Conservation (phyloP, 2,797 vertebrate species). For the Rhinatrema bivittatum region DNA sequence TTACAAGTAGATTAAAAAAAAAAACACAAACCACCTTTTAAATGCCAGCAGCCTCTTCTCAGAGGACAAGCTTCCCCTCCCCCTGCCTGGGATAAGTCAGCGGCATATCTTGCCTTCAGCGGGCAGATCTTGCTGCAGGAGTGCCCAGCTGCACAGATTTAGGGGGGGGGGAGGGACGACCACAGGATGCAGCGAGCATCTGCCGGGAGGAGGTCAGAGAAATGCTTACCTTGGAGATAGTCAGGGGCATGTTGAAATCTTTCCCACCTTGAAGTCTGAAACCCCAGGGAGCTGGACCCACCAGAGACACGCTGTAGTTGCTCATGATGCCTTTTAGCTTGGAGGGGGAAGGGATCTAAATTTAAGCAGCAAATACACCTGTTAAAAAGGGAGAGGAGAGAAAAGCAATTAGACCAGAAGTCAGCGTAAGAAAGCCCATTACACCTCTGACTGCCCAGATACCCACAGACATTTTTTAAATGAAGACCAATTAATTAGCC, state of each 20-base stretch:
- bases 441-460: not conserved
- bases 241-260: conserved; percentile 95
- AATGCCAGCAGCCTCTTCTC: no score
- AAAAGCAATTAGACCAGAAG: conserved; percentile 12
- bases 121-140: not conserved
- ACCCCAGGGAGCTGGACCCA: conserved; percentile 91
- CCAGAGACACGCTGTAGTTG: conserved; percentile 83
- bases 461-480: not conserved
- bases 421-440: not conserved
- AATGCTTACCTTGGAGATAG: conserved; percentile 85
- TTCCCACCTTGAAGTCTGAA: conserved; percentile 97
- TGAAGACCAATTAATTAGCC: not conserved
- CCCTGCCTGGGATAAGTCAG: no score
- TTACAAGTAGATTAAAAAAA: no score
- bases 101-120: not conserved
- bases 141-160: conserved; percentile 3
- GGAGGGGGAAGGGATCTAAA: conserved; percentile 19
- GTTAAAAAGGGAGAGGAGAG: conserved; percentile 25
- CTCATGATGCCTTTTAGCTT: conserved; percentile 68
- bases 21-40: no score
- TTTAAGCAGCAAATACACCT: conserved; percentile 34
- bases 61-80: no score
- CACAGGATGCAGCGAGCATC: conserved; percentile 3
- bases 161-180: no score
- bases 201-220: conserved; percentile 8